Percentiles rank a stretch among this genome's conserved stretches.
phyloP scores from a whole-genome alignment of 2,797 vertebrate genomes.

The Gymnoscopelus microlampas region DNA sequence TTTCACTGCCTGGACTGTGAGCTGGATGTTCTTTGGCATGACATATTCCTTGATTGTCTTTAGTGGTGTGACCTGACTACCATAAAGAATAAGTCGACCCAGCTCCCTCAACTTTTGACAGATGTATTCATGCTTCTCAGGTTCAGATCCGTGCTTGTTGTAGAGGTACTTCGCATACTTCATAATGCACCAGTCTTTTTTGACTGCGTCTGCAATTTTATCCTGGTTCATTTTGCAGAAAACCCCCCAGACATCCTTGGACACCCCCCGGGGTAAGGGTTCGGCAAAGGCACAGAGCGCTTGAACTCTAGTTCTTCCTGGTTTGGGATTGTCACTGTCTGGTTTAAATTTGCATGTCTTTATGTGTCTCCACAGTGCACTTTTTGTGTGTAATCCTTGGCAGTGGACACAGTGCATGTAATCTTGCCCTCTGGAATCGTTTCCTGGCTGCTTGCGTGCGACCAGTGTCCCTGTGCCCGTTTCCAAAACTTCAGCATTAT shows the following conservation, averaged over 20 bases:
- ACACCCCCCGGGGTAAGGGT: constrained; percentile 14
- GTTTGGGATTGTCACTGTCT: background rate
- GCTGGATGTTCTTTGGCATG: no score
- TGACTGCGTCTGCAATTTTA: constrained; percentile 14
- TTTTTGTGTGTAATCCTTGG: background rate
- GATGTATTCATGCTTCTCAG: no score
- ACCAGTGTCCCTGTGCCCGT: background rate
- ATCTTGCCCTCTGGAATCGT: background rate
- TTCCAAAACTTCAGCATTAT: background rate
- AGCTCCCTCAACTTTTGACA: no score
- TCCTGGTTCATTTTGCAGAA: constrained; percentile 41
- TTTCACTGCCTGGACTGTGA: no score
- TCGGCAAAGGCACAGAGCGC: background rate
- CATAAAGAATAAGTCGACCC: no score
- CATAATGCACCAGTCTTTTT: background rate
- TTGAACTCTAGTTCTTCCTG: constrained; percentile 25
- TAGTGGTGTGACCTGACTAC: no score
- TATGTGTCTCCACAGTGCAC: background rate
- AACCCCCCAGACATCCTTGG: constrained; percentile 38
- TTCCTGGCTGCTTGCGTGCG: background rate
- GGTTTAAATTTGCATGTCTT: background rate
- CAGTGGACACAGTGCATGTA: constrained; percentile 3
- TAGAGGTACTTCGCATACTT: constrained; percentile 23
- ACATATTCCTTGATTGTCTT: no score
- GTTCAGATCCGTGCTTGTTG: constrained; percentile 11